phyloP scores from a whole-genome alignment of 2,888 invertebrate species.

The Diachrysia chrysitis region DNA sequence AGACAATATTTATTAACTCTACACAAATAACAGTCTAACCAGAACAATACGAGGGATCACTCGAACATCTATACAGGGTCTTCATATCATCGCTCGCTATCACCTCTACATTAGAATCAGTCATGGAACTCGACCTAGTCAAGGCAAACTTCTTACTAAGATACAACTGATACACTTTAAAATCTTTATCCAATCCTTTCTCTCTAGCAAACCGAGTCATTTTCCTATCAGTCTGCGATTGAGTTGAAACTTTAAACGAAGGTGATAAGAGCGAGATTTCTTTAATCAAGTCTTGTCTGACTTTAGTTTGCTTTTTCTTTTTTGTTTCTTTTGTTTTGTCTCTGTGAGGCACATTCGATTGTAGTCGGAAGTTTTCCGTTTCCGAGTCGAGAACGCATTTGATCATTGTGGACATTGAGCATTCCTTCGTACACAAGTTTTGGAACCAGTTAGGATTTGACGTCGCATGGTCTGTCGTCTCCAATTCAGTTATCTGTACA shows the following conservation, averaged over 20 bases:
- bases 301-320: slow-evolving; percentile 39
- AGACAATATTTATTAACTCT: background rate
- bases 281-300: slow-evolving; percentile 63
- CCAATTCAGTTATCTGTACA: slow-evolving; percentile 17
- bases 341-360: slow-evolving; percentile 6
- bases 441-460: slow-evolving; percentile 65
- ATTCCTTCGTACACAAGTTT: slow-evolving; percentile 61
- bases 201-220: slow-evolving; percentile 44
- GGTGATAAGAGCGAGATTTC: slow-evolving; percentile 63
- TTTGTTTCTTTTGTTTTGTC: slow-evolving; percentile 39
- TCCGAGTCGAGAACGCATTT: slow-evolving; percentile 59
- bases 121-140: slow-evolving; percentile 64
- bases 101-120: slow-evolving; percentile 53
- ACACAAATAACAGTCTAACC: slow-evolving; percentile 64
- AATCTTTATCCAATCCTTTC: slow-evolving; percentile 58
- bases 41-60: slow-evolving; percentile 73
- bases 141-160: slow-evolving; percentile 58
- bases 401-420: slow-evolving; percentile 63
- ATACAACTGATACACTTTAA: slow-evolving; percentile 69
- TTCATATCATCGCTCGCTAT: slow-evolving; percentile 73
- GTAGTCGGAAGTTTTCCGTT: slow-evolving; percentile 36
- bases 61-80: slow-evolving; percentile 77
- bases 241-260: slow-evolving; percentile 65
- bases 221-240: slow-evolving; percentile 70
- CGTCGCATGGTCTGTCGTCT: slow-evolving; percentile 56